Base-by-base conservation (phyloP, 92 coral and sea anemone species). In the Porites evermanni region DNA sequence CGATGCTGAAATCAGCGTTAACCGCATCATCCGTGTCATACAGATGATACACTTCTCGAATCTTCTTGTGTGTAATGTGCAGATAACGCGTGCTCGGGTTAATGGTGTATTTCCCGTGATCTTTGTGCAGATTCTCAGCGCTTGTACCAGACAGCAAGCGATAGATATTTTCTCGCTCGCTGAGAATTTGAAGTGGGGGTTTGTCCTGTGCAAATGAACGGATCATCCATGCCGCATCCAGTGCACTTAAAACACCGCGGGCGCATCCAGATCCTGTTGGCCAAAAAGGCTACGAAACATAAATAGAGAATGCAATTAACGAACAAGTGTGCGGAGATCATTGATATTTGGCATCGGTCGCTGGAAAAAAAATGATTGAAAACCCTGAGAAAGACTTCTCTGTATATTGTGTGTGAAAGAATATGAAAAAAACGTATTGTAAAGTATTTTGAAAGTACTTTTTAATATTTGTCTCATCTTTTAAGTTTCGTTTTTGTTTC, bases 241-340 rank as follows among this genome's bases (percentile, higher is more conserved):
- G 87, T n/a, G 99, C 98, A 78, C 98, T 96, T 58, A 96, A 87
- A 8, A 96, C 99, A 75, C 99, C 99, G 86, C 99, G 99, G 38
- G 99, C 99, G 78, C 99, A 96, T n/a, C 99, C 99, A 38, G 99
- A 96, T 44, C 99, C 99, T n/a, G 99, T 96, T 14, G 99, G 99
- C 99, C 99, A 96, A 79, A 96, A 96, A 59, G 99, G 99, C 99
- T 96, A 66, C 7, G 81, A 72, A 72, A 75, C 13, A 5, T 23
- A 68, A 54, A 81, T 50, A 0, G n/a, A 71, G 5, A 2, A 8
- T 67, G 53, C 19, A 4, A 84, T 20, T 2, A 53, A 54, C 3
- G 18, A 38, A 17, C 4, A 21, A 2, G 14, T 6, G 14, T 6
- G 16, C 20, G 47, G 47, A 38, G 4, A 38, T 38, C 6, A 38